phyloP scores from a whole-genome alignment of 2,113 vertebrate species.

The Hemicordylus capensis region DNA sequence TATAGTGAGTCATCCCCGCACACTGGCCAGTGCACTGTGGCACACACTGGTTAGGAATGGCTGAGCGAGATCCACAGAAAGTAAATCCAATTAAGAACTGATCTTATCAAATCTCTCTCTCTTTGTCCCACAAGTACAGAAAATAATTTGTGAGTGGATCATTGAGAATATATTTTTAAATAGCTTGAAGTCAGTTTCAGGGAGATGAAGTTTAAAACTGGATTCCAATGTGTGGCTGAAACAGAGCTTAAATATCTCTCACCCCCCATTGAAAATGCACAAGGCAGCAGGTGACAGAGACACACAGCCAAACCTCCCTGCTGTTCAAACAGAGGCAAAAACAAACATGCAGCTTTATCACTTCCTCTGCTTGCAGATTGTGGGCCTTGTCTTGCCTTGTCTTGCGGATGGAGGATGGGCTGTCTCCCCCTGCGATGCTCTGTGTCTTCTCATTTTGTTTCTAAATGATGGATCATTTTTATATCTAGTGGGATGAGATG shows the following conservation, averaged over 20 bases:
- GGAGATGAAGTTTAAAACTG: neutral
- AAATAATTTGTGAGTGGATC: neutral
- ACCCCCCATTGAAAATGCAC: neutral
- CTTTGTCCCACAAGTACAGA: neutral
- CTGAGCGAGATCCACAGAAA: too few species aligned
- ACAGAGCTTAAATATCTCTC: rapidly evolving
- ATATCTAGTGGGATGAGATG: neutral
- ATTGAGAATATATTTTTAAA: neutral
- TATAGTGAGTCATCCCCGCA: too few species aligned
- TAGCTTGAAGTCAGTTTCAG: neutral
- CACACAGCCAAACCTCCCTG: neutral
- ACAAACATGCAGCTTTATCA: rapidly evolving
- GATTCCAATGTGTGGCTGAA: neutral
- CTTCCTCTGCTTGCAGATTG: neutral
- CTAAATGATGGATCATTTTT: neutral
- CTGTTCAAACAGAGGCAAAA: neutral
- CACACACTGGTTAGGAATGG: too few species aligned
- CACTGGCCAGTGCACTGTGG: too few species aligned
- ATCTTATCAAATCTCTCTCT: neutral
- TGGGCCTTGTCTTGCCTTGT: neutral
- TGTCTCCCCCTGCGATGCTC: neutral
- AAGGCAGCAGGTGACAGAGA: neutral
- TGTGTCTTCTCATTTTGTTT: neutral
- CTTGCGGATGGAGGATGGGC: neutral
- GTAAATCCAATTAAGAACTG: neutral